Evolutionary conservation across 2,113 vertebrate genomes (phyloP).

Genomic region (Aegotheles bennettii): DNA sequence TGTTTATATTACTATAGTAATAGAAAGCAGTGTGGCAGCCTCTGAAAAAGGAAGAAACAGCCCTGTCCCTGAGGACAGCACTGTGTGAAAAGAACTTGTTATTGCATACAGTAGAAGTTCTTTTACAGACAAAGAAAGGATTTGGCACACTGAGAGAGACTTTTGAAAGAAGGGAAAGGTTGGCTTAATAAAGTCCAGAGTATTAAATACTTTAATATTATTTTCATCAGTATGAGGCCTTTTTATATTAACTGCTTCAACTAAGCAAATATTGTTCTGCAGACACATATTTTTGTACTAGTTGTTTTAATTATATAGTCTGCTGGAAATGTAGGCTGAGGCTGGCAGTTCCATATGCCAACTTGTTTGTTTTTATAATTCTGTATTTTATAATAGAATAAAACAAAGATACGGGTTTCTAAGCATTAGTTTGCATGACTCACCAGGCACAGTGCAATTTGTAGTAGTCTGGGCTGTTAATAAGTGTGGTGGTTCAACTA

Average conservation of each 20-base stretch:
- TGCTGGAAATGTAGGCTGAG: slow-evolving; percentile 20
- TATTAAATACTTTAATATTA: slow-evolving; percentile 24
- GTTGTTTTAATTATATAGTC: slow-evolving; percentile 61
- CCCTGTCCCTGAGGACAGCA: neutral
- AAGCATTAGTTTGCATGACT: slow-evolving; percentile 24
- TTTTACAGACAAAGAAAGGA: neutral
- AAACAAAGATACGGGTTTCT: slow-evolving; percentile 36
- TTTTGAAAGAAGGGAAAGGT: neutral
- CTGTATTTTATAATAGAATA: slow-evolving; percentile 57
- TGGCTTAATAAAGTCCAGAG: slow-evolving; percentile 26
- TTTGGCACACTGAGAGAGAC: neutral
- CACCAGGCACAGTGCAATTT: slow-evolving; percentile 3
- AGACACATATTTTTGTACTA: slow-evolving; percentile 26
- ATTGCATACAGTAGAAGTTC: neutral
- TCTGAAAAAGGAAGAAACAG: neutral
- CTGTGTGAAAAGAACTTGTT: neutral
- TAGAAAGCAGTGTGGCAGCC: neutral
- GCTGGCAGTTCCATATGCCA: slow-evolving; percentile 23
- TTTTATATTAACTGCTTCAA: slow-evolving; percentile 23
- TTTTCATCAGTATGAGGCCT: slow-evolving; percentile 5
- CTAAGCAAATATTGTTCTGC: slow-evolving; percentile 26
- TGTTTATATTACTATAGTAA: neutral
- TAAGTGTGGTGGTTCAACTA: neutral
- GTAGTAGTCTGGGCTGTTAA: slow-evolving; percentile 20
- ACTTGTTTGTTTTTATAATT: slow-evolving; percentile 59